These are phyloP conservation scores for Pocillopora grandis DNA, from an alignment of 92 coral and sea anemone species.

Conservation along the genomic window DNA sequence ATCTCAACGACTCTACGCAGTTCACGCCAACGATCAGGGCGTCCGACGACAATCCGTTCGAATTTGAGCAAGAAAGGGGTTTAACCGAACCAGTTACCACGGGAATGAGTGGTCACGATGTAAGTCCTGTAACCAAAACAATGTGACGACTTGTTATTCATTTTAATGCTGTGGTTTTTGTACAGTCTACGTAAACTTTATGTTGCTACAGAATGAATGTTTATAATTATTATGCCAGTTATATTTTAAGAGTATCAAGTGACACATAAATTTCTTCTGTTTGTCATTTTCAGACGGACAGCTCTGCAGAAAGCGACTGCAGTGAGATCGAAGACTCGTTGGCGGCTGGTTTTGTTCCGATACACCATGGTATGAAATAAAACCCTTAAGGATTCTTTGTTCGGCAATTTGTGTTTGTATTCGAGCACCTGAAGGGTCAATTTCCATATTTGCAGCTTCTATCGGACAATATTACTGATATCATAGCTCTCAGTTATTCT, in stretches of 20 bases:
- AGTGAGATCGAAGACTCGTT: slow-evolving; percentile 23
- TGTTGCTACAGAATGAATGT: background rate
- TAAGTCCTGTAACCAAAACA: slow-evolving; percentile 21
- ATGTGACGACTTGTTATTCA: slow-evolving; percentile 4
- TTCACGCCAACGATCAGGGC: slow-evolving; percentile 29
- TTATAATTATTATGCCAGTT: background rate
- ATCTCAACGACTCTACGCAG: background rate
- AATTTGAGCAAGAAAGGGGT: slow-evolving; percentile 5
- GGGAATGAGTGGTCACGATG: slow-evolving; percentile 30
- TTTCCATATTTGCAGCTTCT: slow-evolving; percentile 2
- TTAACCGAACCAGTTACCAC: slow-evolving; percentile 2
- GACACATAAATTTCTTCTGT: background rate
- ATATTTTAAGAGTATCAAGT: slow-evolving; percentile 21
- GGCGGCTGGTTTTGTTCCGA: slow-evolving; percentile 35
- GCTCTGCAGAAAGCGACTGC: slow-evolving; percentile 18
- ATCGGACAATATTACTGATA: background rate
- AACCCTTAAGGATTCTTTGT: background rate
- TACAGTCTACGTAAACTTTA: background rate
- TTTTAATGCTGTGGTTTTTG: slow-evolving; percentile 38
- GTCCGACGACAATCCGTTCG: slow-evolving; percentile 20
- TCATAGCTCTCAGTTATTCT: background rate
- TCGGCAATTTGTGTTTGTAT: slow-evolving; percentile 6
- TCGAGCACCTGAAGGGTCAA: slow-evolving; percentile 14
- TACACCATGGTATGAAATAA: slow-evolving; percentile 26
- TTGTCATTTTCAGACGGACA: slow-evolving; percentile 24